Percentiles rank a stretch among this genome's conserved stretches.
Evolutionary conservation across 2,113 vertebrate species (phyloP).

Genomic region (Onychostoma macrolepis): DNA sequence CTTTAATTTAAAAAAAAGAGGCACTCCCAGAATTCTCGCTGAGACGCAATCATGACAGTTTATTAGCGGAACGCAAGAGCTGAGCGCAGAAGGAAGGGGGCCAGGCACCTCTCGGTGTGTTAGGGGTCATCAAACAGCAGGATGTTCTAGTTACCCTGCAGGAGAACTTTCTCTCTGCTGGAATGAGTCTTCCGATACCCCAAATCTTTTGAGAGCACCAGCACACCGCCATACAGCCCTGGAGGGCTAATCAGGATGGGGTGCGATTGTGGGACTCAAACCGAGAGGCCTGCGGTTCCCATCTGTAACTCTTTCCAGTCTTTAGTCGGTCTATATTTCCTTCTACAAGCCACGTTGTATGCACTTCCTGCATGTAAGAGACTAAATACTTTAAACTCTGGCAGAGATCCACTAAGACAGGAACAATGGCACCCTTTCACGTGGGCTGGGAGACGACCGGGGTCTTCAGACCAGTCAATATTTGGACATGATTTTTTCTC

Average conservation of each 20-base stretch:
- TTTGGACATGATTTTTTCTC: slow-evolving; percentile 71
- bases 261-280: slow-evolving; percentile 17
- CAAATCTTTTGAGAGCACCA: slow-evolving; percentile 53
- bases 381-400: slow-evolving; percentile 62
- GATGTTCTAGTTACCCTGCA: slow-evolving; percentile 61
- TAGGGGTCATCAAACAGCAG: slow-evolving; percentile 62
- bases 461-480: slow-evolving; percentile 75
- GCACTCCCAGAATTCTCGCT: neutral
- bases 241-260: slow-evolving; percentile 35
- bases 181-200: slow-evolving; percentile 51
- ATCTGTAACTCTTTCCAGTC: slow-evolving; percentile 60
- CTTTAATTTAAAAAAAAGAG: slow-evolving; percentile 13
- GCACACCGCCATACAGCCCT: slow-evolving; percentile 25
- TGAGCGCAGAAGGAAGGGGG: slow-evolving; percentile 42
- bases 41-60: neutral
- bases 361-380: slow-evolving; percentile 60
- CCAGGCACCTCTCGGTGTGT: slow-evolving; percentile 55
- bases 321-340: slow-evolving; percentile 48
- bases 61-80: slow-evolving; percentile 38
- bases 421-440: slow-evolving; percentile 76
- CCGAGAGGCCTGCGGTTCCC: slow-evolving; percentile 41
- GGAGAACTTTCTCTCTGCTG: slow-evolving; percentile 52
- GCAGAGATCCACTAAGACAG: slow-evolving; percentile 62
- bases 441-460: slow-evolving; percentile 60
- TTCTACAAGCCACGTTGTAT: slow-evolving; percentile 46